These are phyloP conservation scores for Mormyrus lacerda DNA, from an alignment of 2,113 vertebrate genomes.

Conservation along the genomic window DNA sequence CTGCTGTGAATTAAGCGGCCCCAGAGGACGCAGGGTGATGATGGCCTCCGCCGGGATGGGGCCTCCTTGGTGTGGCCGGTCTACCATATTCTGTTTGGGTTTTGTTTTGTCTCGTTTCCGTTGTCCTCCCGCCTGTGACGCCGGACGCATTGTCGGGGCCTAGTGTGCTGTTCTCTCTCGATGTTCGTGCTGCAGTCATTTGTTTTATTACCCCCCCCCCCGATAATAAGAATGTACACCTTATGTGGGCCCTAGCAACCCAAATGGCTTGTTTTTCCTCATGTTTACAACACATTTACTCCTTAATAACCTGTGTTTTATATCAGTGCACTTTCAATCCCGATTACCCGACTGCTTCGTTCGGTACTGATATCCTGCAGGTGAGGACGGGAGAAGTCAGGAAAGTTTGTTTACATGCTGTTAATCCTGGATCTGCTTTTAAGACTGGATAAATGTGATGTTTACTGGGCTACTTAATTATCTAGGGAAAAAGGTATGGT, in stretches of 20 bases:
- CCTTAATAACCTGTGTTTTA: background rate
- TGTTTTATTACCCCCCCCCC: slow-evolving; percentile 45
- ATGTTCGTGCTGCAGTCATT: slow-evolving; percentile 59
- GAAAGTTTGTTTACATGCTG: background rate
- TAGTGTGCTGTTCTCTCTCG: slow-evolving; percentile 46
- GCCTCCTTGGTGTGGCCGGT: background rate
- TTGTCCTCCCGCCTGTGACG: slow-evolving; percentile 47
- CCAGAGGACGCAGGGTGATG: background rate
- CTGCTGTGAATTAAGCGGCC: background rate
- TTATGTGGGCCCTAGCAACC: background rate
- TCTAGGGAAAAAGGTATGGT: slow-evolving; percentile 80
- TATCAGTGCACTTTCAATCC: background rate
- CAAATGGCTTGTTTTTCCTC: slow-evolving; percentile 20
- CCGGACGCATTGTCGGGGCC: slow-evolving; percentile 51
- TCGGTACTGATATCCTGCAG: background rate
- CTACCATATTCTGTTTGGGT: background rate
- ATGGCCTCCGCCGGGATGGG: background rate
- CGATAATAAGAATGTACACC: slow-evolving; percentile 15
- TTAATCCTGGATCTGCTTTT: background rate
- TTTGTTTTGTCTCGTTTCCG: slow-evolving; percentile 39
- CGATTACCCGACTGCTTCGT: background rate
- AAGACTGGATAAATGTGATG: slow-evolving; percentile 42
- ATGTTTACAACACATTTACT: background rate
- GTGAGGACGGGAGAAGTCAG: background rate
- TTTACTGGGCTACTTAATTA: slow-evolving; percentile 90